Conservation (phyloP, 1,140 invertebrate species). For the Drosophila nannoptera region DNA sequence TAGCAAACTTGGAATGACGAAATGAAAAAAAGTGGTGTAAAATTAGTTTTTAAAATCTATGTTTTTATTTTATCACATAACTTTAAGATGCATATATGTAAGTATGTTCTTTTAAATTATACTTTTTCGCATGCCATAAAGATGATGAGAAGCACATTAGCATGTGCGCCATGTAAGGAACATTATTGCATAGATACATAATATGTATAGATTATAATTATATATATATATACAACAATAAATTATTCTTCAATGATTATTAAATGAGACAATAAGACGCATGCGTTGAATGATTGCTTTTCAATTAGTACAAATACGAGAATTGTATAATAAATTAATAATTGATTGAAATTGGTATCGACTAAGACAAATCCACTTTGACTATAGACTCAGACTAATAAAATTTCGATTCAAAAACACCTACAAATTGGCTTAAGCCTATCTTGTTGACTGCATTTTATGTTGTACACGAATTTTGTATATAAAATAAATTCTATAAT, state of each 20-base stretch:
- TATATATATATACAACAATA: conserved; percentile 32
- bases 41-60: conserved; percentile 48
- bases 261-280: conserved; percentile 31
- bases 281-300: conserved; percentile 7
- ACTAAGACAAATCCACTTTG: conserved; percentile 25
- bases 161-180: conserved; percentile 57
- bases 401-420: conserved; percentile 39
- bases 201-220: not conserved
- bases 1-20: not conserved
- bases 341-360: conserved; percentile 34
- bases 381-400: conserved; percentile 44
- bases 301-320: conserved; percentile 25
- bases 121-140: conserved; percentile 43
- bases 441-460: conserved; percentile 35
- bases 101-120: conserved; percentile 36
- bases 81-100: conserved; percentile 50
- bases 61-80: conserved; percentile 67
- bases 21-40: conserved; percentile 38
- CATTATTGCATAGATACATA: conserved; percentile 57
- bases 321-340: conserved; percentile 3
- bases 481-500: conserved; percentile 11
- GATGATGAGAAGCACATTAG: conserved; percentile 37
- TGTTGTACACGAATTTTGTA: conserved; percentile 36
- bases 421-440: conserved; percentile 35
- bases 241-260: conserved; percentile 25